Base-by-base conservation (phyloP, 2,888 invertebrate species). In the Anarsia innoxiella region DNA sequence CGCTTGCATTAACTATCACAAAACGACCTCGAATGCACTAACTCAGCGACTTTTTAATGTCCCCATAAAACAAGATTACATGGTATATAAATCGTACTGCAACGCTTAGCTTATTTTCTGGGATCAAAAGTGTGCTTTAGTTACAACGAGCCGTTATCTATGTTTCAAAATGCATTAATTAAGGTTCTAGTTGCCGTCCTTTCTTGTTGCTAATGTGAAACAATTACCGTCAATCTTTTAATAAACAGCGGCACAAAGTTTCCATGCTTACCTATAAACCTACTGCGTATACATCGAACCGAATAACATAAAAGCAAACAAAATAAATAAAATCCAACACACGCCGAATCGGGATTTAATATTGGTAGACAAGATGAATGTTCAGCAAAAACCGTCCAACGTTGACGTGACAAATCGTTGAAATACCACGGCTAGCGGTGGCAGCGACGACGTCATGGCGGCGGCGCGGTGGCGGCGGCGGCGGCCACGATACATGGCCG, bases 361-460 rank as follows among this genome's bases (percentile, higher is more conserved):
- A 48, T 50, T 46, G 51, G 38, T 38, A 40, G 46, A 49, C 44
- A 40, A 50, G 44, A 44, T 36, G 48, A 42, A 46, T 46, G 44
- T 39, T 39, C 39, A 43, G 44, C 51, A 56, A 66, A 66, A 64
- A 65, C 53, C 56, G 40, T 43, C 49, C 49, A 45, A 48, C 59
- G 59, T 63, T 60, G 61, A 67, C 66, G 67, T 73, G 70, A 76
- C 67, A 75, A 76, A 73, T 72, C 55, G 70, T 59, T 48, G 51
- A 56, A 72, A 61, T 66, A 58, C 63, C 60, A 37, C 31, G 39
- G 41, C 40, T 37, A 27, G 36, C 25, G 8, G 25, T n/a, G 25
- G 25, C n/a, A n/a, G 25, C 25, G 19, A 6, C 6, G 14, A 9
- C 11, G 12, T 13, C 45, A n/a, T n/a, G 4, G 19, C 19, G 19